These are phyloP conservation scores for Apodemus sylvaticus DNA, from an alignment of 2,113 vertebrate species.

Conservation along the genomic window DNA sequence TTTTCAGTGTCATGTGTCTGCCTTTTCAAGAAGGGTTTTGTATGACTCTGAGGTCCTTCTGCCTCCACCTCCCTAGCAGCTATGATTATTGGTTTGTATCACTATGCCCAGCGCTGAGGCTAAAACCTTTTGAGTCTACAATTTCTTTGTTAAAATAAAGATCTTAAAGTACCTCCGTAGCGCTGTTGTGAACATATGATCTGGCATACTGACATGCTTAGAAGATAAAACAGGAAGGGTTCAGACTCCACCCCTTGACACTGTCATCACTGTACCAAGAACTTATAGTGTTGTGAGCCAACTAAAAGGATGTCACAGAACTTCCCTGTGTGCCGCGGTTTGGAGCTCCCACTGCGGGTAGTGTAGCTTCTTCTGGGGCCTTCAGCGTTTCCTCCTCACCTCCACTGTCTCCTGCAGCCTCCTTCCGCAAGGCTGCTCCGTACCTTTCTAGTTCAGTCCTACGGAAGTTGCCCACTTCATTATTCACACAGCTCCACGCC, in stretches of 20 bases:
- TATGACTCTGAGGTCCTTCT: not conserved
- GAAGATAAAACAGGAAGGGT: not conserved
- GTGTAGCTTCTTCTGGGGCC: not conserved
- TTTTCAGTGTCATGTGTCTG: not conserved
- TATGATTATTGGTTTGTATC: not conserved
- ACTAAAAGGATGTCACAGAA: slow-evolving; percentile 3
- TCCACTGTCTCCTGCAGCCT: not conserved
- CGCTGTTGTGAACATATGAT: not conserved
- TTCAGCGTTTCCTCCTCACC: not conserved
- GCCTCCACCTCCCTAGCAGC: too few species aligned
- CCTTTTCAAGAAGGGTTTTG: not conserved
- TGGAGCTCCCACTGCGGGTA: not conserved
- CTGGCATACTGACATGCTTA: not conserved
- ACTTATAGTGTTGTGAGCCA: not conserved
- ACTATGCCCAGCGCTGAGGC: not conserved
- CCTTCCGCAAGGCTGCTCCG: not conserved
- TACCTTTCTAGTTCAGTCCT: not conserved
- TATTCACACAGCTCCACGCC: not conserved
- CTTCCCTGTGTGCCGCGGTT: not conserved
- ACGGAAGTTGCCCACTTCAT: not conserved
- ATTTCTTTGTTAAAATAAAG: slow-evolving; percentile 46
- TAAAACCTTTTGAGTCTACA: not conserved
- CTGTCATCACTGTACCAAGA: not conserved
- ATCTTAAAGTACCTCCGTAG: not conserved
- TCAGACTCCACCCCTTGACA: not conserved